These are phyloP conservation scores for Cyanocitta stelleri DNA, from an alignment of 2,113 vertebrate genomes.

Conservation along the genomic window DNA sequence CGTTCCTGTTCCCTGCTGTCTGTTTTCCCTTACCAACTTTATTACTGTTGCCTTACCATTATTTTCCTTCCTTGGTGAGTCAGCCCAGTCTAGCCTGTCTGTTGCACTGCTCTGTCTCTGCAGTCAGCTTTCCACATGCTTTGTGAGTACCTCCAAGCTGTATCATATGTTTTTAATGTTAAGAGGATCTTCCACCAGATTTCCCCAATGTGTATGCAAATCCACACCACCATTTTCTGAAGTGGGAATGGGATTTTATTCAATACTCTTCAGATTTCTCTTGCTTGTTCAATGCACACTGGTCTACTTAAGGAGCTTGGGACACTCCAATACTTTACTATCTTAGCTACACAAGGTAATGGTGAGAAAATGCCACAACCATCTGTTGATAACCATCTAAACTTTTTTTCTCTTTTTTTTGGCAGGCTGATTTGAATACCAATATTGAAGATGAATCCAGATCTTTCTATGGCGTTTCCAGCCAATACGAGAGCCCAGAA, in stretches of 20 bases:
- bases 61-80: neutral
- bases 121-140: neutral
- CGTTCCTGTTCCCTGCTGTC: neutral
- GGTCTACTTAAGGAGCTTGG: neutral
- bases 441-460: slow-evolving; percentile 88
- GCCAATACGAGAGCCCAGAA: slow-evolving; percentile 91
- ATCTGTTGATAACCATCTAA: neutral
- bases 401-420: neutral
- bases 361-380: neutral
- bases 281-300: neutral
- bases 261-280: neutral
- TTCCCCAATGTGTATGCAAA: neutral
- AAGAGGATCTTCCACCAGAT: neutral
- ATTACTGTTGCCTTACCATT: neutral
- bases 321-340: neutral
- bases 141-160: neutral
- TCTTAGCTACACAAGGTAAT: neutral
- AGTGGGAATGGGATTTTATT: neutral
- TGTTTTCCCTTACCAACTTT: neutral
- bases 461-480: slow-evolving; percentile 93
- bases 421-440: slow-evolving; percentile 88
- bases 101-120: neutral
- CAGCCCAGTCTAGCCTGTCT: neutral
- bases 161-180: neutral
- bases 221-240: neutral